Evolutionary conservation across 2,888 invertebrate species (phyloP), one percentile per base, ranked within the genome.

Genomic region (Drosophila melanosoma): DNA sequence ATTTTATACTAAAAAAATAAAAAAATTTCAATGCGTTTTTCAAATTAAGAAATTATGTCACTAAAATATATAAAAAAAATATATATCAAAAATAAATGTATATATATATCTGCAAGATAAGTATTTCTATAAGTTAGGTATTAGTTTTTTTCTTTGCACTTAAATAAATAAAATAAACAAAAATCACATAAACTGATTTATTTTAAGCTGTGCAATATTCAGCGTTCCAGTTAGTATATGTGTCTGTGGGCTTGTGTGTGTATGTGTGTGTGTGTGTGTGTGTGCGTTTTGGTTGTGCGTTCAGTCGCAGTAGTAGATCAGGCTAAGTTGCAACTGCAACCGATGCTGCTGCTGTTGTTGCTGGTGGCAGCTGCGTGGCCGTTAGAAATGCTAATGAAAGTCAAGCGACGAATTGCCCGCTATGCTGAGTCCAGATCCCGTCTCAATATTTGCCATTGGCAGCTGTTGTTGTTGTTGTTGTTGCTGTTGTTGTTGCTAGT

Each of bases 321-420:
- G 60, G 40, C 78, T 64, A 58, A 64, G 66, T 63, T 74, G 65
- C 79, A 66, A 62, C 74, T 69, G 66, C 56, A 78, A 33, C 26
- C 72, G 79, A 83, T 87, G 87, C 88, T 89, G 87, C 82, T 52
- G 51, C 32, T 33, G 51, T 12, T 32, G 52, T 20, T 35, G 52
- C 29, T 54, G 38, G 15, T 57, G 79, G 79, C 89, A 90, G 87
- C 87, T 90, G 87, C 89, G 87, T 86, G 89, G 87, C 87, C 87
- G 87, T 87, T 87, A 90, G 90, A 90, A 87, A 87, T 87, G 87
- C 87, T 87, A 87, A 87, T 87, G 90, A 88, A 87, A 89, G 86
- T 85, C 90, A 87, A 76, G 75, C 89, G 82, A 69, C 64, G 71
- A 42, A 54, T n/a, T 40, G 54, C 33, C 75, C 62, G 68, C 40